Evolutionary conservation across 2,797 vertebrate genomes (phyloP).

Genomic region (Potorous gilbertii): DNA sequence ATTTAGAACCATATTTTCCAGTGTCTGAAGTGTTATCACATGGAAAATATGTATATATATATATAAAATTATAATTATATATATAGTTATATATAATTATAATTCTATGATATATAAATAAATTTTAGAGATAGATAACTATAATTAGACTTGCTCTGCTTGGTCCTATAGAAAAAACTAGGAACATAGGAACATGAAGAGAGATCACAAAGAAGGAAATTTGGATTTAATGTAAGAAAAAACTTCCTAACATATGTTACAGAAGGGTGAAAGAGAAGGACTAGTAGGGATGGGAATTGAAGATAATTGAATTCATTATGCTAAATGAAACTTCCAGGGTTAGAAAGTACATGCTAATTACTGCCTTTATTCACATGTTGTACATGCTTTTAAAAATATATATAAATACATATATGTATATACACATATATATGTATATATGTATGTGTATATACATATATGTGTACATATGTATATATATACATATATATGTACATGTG

Average conservation of each 20-base stretch:
- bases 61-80: not conserved
- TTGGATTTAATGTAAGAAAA: not conserved
- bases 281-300: not conserved
- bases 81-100: too few species aligned
- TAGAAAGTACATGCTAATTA: not conserved
- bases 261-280: not conserved
- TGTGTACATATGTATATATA: not conserved
- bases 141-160: not conserved
- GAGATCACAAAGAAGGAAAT: not conserved
- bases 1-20: not conserved
- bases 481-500: too few species aligned
- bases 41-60: not conserved
- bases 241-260: not conserved
- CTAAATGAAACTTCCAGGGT: not conserved
- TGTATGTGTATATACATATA: too few species aligned
- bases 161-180: not conserved
- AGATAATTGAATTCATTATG: not conserved
- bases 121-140: not conserved
- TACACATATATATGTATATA: not conserved
- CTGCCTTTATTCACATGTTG: not conserved
- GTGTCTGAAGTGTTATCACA: not conserved
- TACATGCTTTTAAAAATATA: not conserved
- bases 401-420: not conserved
- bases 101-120: not conserved
- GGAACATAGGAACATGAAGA: not conserved